phyloP scores from a whole-genome alignment of 2,888 invertebrate species.

The Julus scandinavius region DNA sequence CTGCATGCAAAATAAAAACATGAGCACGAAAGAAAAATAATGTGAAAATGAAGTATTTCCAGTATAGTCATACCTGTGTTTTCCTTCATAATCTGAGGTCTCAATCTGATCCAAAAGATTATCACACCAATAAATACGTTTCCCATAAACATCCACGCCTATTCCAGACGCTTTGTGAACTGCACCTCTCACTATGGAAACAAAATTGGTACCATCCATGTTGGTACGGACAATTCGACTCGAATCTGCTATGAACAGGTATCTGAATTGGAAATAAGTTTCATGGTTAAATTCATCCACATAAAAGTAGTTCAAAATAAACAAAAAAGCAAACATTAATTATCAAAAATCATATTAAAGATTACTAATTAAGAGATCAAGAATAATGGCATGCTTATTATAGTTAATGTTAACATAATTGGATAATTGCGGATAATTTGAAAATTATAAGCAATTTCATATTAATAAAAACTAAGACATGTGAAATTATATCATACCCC shows the following conservation, averaged over 20 bases:
- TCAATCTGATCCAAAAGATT: conserved; percentile 94
- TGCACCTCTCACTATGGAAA: conserved; percentile 88
- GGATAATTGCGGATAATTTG: too few relatives aligned
- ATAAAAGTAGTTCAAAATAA: too few relatives aligned
- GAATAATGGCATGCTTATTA: too few relatives aligned
- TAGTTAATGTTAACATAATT: too few relatives aligned
- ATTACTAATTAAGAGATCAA: too few relatives aligned
- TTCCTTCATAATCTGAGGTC: conserved; percentile 92
- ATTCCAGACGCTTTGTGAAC: conserved; percentile 94
- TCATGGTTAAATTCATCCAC: not conserved
- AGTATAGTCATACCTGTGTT: conserved; percentile 71
- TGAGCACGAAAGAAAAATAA: not conserved
- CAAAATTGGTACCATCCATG: conserved; percentile 91
- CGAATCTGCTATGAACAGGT: conserved; percentile 71
- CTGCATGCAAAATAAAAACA: conserved; percentile 58
- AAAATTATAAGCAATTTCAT: too few relatives aligned
- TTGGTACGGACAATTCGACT: conserved; percentile 78
- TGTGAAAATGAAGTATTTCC: not conserved
- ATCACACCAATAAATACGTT: conserved; percentile 96
- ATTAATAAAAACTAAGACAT: not conserved
- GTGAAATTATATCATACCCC: conserved; percentile 69
- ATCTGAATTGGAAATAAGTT: conserved; percentile 62
- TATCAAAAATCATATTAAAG: too few relatives aligned
- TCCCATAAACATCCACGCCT: conserved; percentile 88
- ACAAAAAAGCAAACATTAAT: too few relatives aligned